phyloP scores from a whole-genome alignment of 2,113 vertebrate species.

The Okapia johnstoni region DNA sequence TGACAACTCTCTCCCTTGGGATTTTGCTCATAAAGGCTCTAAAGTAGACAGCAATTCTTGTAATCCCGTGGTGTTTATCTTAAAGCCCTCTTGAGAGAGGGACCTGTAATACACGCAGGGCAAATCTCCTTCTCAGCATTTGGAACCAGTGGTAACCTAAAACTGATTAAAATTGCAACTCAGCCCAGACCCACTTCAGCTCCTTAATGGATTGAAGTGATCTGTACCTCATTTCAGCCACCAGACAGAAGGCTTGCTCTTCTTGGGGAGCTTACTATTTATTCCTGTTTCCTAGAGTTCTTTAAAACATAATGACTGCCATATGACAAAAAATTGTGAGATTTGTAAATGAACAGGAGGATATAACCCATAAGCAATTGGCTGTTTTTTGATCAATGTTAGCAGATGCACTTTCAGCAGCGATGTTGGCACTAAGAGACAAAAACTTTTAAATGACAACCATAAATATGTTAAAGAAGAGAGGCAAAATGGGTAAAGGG shows the following conservation, averaged over 20 bases:
- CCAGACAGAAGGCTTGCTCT: background rate
- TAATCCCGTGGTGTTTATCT: background rate
- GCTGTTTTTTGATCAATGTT: background rate
- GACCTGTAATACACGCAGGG: background rate
- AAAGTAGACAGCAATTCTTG: background rate
- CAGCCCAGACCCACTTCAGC: background rate
- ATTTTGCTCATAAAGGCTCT: background rate
- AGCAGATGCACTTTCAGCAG: background rate
- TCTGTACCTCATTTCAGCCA: background rate
- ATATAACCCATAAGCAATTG: too few relatives aligned
- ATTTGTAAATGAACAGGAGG: background rate
- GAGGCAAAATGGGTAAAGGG: background rate
- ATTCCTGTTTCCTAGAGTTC: background rate
- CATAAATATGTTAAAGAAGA: background rate
- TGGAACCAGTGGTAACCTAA: background rate
- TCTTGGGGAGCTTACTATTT: background rate
- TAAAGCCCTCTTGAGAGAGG: background rate
- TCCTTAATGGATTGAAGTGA: background rate
- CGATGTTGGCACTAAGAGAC: background rate
- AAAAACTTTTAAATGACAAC: background rate
- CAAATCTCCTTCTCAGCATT: background rate
- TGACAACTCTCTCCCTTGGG: background rate
- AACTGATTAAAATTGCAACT: background rate
- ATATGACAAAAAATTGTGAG: background rate
- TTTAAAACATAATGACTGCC: background rate